Percentiles rank a stretch among this genome's conserved stretches.
phyloP scores from a whole-genome alignment of 2,797 vertebrate species.

The Steatocranus sp. region DNA sequence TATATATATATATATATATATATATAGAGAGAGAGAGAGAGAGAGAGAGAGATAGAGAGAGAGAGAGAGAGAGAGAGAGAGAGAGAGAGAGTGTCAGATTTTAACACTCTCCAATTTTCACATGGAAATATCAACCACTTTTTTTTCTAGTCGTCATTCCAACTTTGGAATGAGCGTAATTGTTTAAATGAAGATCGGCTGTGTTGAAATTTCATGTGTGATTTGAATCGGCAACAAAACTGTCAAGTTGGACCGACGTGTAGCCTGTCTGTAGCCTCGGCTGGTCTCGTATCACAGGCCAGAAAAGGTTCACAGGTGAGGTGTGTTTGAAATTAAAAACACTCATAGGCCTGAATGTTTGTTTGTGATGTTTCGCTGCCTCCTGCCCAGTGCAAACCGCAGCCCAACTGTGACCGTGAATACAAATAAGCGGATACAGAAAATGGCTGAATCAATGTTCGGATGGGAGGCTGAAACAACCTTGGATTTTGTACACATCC shows the following conservation, averaged over 20 bases:
- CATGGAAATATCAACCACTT: background rate
- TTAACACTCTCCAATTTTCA: background rate
- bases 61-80: too few relatives aligned
- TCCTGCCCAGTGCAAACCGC: background rate
- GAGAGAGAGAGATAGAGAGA: too few relatives aligned
- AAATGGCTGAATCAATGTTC: constrained; percentile 31
- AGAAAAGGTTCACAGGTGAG: background rate
- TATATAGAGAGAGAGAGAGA: too few relatives aligned
- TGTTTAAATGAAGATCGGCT: background rate
- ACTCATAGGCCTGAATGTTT: background rate
- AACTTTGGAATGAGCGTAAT: background rate
- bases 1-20: too few relatives aligned
- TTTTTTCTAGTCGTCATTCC: background rate
- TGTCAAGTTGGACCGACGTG: background rate
- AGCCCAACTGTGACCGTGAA: constrained; percentile 13
- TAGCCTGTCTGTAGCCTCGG: background rate
- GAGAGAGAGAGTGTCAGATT: too few relatives aligned
- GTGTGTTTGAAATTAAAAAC: background rate
- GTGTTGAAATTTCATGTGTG: background rate
- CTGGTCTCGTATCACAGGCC: background rate
- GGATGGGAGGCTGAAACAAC: constrained; percentile 16
- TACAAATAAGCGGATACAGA: constrained; percentile 17
- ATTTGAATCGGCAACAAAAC: background rate
- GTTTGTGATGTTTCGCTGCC: background rate
- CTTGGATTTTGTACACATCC: constrained; percentile 47